Evolutionary conservation across 2,797 vertebrate species (phyloP), one percentile per base, ranked within the genome.

Genomic region (Tachyglossus aculeatus): DNA sequence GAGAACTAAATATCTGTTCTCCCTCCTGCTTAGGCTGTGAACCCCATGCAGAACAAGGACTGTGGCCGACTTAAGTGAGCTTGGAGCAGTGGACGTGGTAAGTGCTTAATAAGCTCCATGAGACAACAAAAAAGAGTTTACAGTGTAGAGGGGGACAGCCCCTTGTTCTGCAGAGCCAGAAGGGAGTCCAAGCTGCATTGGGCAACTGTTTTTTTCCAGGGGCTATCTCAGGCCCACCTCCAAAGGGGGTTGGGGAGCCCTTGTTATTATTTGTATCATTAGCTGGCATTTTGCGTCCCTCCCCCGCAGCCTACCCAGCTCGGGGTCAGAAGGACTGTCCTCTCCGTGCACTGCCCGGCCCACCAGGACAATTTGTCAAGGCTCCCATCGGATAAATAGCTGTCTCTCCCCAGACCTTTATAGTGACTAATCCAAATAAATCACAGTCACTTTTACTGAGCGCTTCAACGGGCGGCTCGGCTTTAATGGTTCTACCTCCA

Each of bases 371-470:
- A 91, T 93, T 91, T 92, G 90, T 92, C 90, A 93, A 85, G 83
- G 82, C 85, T 82, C 48, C 61, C 79, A 51, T 76, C 64, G 79
- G 85, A 86, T 93, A 91, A 92, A 91, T 88, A 91, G 77, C 80
- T 88, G 83, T 90, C 90, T n/a, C n/a, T 87, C 56, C 81, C 77
- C 60, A 87, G 81, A 83, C 83, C 89, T 89, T 89, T 90, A 88
- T 75, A 84, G 85, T 84, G 84, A 86, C 85, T 86, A 88, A 88
- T 79, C 74, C 87, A 93, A 92, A 92, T 91, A 92, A 92, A 91
- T 89, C 86, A 84, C 79, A 82, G 86, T 88, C 90, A 86, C 88
- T 88, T 91, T 85, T 87, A 79, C 85, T 67, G 81, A 82, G 84
- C 75, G 65, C 77, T 77, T 85, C 84, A 80, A 67, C 72, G 67